These are phyloP conservation scores for Phoebastria nigripes DNA, from an alignment of 2,797 vertebrate species.

Conservation along the genomic window DNA sequence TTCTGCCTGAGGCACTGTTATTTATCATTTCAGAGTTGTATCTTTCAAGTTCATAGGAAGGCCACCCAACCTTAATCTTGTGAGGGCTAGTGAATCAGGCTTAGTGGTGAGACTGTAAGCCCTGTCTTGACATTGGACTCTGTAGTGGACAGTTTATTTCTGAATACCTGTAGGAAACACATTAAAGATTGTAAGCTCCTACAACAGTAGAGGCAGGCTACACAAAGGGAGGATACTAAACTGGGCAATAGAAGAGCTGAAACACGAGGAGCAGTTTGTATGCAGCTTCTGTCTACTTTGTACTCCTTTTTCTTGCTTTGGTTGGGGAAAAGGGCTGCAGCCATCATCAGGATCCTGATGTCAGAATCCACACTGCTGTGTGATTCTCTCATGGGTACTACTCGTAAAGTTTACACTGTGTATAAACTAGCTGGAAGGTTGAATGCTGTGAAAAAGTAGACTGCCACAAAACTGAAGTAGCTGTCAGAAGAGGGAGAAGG, in stretches of 20 bases:
- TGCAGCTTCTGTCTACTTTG: neutral
- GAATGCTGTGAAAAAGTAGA: neutral
- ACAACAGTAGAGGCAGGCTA: rapidly evolving
- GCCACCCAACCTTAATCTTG: neutral
- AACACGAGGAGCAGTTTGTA: neutral
- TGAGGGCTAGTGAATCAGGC: neutral
- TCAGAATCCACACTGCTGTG: neutral
- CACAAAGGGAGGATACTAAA: neutral
- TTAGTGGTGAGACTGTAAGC: neutral
- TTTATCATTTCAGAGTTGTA: neutral
- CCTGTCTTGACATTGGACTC: neutral
- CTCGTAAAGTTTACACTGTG: neutral
- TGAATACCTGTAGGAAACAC: neutral
- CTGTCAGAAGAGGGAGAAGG: neutral
- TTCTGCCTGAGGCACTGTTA: neutral
- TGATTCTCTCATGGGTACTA: neutral
- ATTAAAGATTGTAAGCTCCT: neutral
- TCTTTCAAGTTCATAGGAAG: neutral
- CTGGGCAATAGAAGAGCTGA: neutral
- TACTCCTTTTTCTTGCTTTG: neutral
- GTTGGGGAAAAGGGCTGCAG: neutral
- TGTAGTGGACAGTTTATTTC: neutral
- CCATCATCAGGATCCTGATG: neutral
- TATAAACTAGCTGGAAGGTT: neutral
- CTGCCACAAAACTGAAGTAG: neutral